Base-by-base conservation (phyloP, 2,888 invertebrate genomes). In the Tachina grossa region DNA sequence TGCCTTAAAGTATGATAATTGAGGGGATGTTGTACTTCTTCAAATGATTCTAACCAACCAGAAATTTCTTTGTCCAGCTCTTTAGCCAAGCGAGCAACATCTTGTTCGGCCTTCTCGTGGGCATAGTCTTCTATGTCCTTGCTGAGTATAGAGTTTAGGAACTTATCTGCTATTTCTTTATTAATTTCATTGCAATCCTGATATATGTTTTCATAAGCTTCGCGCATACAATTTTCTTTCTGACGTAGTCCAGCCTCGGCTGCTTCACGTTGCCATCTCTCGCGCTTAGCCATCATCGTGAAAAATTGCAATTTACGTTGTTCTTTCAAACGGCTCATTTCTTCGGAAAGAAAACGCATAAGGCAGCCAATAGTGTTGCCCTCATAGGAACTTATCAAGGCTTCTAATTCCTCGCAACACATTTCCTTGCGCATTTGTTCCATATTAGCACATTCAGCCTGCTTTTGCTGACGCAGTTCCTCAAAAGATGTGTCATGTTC, bases 191-290 rank as follows among this genome's bases (percentile, higher is more conserved):
- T 87, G 22, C 93, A 93, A 93, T 96, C 95, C 91, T 95, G 95
- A 90, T 97, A 97, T 90, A 97, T 95, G 91, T 97, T 96, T 88
- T 97, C 97, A 87, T 96, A 95, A 89, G 97, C 96, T 9, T 94
- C 91, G 9, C 97, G 93, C 53, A 96, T 93, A 77, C 95, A 94
- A 87, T 96, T 94, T 90, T 97, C 97, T 68, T 94, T 94, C 91
- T 97, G 97, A 22, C 97, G 93, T 68, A 95, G 93, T 1, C 97
- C 97, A 2, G 96, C 96, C 91, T 97, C 97, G 10, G 95, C 95
- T 0, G 97, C 97, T 91, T 97, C 97, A 0, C 96, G 93, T 90
- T 95, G 94, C 87, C 95, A 93, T 86, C 97, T 94, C 89, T 97
- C 96, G 45, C 96, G 94, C 89, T 97, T 97, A 0, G 97, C 96